phyloP scores from a whole-genome alignment of 2,797 vertebrate genomes.

The Spea hammondii region DNA sequence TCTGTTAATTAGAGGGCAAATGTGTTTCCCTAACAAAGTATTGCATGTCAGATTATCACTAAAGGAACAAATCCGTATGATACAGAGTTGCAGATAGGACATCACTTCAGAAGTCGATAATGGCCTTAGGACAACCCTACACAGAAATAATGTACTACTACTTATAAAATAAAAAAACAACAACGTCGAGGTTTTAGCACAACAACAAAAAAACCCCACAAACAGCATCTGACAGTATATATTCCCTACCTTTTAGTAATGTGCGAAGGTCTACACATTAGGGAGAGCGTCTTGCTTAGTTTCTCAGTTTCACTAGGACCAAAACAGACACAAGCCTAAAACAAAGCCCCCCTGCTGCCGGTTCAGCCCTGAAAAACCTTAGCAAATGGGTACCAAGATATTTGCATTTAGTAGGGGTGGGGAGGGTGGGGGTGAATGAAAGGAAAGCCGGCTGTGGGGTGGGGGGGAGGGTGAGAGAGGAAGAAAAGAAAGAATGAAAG shows the following conservation, averaged over 20 bases:
- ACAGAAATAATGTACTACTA: no score
- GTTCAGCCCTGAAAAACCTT: conserved; percentile 60
- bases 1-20: no score
- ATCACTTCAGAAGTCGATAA: no score
- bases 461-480: conserved; percentile 56
- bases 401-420: conserved; percentile 80
- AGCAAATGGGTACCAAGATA: conserved; percentile 76
- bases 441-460: conserved; percentile 46
- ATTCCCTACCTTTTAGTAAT: conserved; percentile 45
- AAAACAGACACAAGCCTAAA: conserved; percentile 62
- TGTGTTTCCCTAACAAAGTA: no score
- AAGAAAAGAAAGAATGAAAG: conserved; percentile 40
- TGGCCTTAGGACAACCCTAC: no score
- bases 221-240: conserved; percentile 6
- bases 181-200: neutral
- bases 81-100: no score
- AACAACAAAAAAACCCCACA: neutral
- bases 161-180: neutral
- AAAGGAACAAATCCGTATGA: no score
- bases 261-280: conserved; percentile 28
- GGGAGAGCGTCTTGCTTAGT: conserved; percentile 9
- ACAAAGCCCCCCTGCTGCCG: conserved; percentile 69
- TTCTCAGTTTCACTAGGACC: conserved; percentile 60
- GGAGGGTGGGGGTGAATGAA: conserved; percentile 48
- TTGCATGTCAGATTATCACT: no score